Evolutionary conservation across 2,888 invertebrate species (phyloP), one percentile per base, ranked within the genome.

Genomic region (Esperia sulphurella): DNA sequence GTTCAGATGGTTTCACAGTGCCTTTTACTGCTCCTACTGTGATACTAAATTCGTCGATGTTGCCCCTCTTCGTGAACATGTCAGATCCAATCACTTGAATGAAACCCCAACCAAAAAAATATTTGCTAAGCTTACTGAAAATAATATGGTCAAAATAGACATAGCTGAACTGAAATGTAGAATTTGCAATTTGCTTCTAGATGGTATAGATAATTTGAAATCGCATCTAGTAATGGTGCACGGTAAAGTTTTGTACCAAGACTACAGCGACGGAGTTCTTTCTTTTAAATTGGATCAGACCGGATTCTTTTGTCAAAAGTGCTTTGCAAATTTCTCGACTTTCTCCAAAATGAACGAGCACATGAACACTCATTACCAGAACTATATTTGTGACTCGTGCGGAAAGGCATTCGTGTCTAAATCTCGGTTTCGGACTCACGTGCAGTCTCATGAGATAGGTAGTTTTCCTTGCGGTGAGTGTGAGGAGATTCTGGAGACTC

Each of bases 131-230:
- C 59, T 88, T 1, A 81, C 71, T 1, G 87, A 87, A 67, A 87
- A 87, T 53, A 88, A 87, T 53, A 81, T 86, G 84, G 68, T 88
- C 1, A 89, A 89, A 71, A 68, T 88, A n/a, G 88, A 89, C 37
- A 68, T 87, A 21, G 65, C 75, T 0, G 65, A 78, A 45, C 65
- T 88, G 6, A 63, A 57, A 12, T 89, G 89, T 61, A 76, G 76
- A 37, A 38, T 85, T 1, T 89, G 89, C 55, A 59, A 64, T 43
- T 51, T 57, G n/a, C 28, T 52, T 29, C 43, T 85, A 3, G 62
- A 67, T 12, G 62, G 59, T 13, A 58, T 88, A 41, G 76, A 83
- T 8, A 52, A 55, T 38, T 61, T 88, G 3, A 88, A 87, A 57
- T 66, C 70, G 14, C 89, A 89, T 52, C 48, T 89, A 14, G 49